Evolutionary conservation across 35 echinoderm and acorn worm species (phyloP).

Genomic region (Apostichopus californicus): DNA sequence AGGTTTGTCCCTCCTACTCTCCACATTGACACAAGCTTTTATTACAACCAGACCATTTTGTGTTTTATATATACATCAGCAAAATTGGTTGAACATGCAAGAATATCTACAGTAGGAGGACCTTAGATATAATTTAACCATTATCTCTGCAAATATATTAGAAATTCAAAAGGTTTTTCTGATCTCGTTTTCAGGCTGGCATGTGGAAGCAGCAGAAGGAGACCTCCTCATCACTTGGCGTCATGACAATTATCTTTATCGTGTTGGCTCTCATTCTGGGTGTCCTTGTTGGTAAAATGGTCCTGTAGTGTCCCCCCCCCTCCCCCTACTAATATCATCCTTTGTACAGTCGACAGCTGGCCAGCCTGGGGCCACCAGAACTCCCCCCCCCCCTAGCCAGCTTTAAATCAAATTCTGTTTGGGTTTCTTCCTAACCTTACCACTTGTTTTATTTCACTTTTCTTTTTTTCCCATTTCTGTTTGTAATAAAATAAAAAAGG

Average conservation of each 20-base stretch:
- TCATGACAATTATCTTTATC: constrained; percentile 20
- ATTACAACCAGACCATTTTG: too few relatives aligned
- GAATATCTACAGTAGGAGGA: too few relatives aligned
- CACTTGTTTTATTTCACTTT: background rate
- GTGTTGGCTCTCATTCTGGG: constrained; percentile 35
- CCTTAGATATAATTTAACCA: too few relatives aligned
- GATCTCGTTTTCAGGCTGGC: background rate
- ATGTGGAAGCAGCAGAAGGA: constrained; percentile 17
- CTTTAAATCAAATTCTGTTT: background rate
- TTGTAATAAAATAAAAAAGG: background rate
- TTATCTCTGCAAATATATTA: too few relatives aligned
- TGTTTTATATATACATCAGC: too few relatives aligned
- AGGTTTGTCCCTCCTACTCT: too few relatives aligned
- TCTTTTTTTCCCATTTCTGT: background rate
- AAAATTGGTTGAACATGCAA: too few relatives aligned
- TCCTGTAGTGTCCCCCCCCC: constrained; percentile 20
- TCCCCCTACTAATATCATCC: background rate
- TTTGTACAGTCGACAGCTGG: background rate
- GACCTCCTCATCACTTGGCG: constrained; percentile 18
- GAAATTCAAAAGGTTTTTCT: background rate
- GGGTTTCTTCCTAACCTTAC: constrained; percentile 15
- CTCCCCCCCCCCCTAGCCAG: background rate
- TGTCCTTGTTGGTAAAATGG: constrained; percentile 31
- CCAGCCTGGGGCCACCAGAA: background rate
- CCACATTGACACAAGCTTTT: too few relatives aligned